phyloP scores from a whole-genome alignment of 2,113 vertebrate genomes.

The Eulacestoma nigropectus region DNA sequence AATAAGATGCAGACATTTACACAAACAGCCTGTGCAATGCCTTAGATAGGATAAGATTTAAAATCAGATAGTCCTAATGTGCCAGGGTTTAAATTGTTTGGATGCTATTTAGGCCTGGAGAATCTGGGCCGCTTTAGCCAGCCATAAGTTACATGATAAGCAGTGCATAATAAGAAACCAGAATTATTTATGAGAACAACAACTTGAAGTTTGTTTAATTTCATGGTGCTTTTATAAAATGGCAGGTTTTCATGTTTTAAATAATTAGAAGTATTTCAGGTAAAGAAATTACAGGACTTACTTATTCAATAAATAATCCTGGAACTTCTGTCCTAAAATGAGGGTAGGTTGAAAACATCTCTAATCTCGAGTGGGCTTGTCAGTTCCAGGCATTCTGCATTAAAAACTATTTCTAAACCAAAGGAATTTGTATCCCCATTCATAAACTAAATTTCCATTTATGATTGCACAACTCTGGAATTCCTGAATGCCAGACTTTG shows the following conservation, averaged over 20 bases:
- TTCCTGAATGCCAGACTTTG: background rate
- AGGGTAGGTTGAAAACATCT: background rate
- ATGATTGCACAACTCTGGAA: background rate
- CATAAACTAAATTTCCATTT: background rate
- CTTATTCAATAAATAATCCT: background rate
- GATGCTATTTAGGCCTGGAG: background rate
- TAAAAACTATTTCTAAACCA: background rate
- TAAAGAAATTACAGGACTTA: background rate
- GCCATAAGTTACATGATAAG: background rate
- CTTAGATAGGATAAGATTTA: background rate
- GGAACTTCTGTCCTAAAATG: background rate
- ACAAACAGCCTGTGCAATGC: background rate
- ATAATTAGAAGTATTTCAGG: background rate
- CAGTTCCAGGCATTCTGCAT: background rate
- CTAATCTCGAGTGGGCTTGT: background rate
- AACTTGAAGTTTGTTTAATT: background rate
- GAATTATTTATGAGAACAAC: background rate
- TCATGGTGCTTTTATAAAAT: background rate
- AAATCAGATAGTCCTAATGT: background rate
- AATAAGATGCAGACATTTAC: background rate
- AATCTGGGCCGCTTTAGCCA: background rate
- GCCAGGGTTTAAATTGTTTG: background rate
- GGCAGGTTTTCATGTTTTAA: background rate
- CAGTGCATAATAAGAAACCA: background rate
- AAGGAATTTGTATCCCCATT: background rate